Conservation (phyloP, 2,888 invertebrate species). For the Disparrhopalites patrizii region DNA sequence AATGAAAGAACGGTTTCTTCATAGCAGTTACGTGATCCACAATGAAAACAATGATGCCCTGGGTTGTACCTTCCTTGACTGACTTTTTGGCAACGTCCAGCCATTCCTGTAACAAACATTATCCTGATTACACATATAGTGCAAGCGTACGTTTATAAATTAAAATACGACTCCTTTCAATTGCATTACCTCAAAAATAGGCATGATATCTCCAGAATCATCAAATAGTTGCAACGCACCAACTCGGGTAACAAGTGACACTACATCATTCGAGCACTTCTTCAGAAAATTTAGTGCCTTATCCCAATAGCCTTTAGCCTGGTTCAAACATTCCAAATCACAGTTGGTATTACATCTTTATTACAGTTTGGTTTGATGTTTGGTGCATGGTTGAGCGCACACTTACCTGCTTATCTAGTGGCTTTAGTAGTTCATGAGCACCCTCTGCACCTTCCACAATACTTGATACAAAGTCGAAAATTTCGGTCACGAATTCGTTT, state of each 20-base stretch:
- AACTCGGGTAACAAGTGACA: constrained; percentile 4
- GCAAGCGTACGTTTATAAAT: neutral
- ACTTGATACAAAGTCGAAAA: constrained; percentile 12
- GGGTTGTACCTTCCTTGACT: constrained; percentile 1
- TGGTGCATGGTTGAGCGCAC: no score
- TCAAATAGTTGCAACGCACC: constrained; percentile 16
- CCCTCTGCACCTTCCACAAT: neutral
- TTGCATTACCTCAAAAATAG: neutral
- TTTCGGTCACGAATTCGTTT: neutral
- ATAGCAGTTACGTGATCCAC: constrained; percentile 21
- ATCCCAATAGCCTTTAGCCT: constrained; percentile 1
- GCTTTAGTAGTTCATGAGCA: neutral
- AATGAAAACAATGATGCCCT: constrained; percentile 12
- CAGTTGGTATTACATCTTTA: no score
- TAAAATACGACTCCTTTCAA: no score
- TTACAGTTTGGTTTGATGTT: no score
- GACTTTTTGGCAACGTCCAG: constrained; percentile 23
- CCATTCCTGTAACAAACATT: constrained; percentile 23
- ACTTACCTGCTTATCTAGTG: neutral
- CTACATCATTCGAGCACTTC: constrained; percentile 7
- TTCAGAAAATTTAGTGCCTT: constrained; percentile 9
- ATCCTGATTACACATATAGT: constrained; percentile 6
- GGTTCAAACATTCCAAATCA: neutral
- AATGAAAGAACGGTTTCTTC: constrained; percentile 28
- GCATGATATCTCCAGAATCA: neutral